A percentile compares a stretch with the other conserved stretches of the same genome.
Evolutionary conservation across 2,888 invertebrate genomes (phyloP).

Genomic region (Cistogaster globosa): DNA sequence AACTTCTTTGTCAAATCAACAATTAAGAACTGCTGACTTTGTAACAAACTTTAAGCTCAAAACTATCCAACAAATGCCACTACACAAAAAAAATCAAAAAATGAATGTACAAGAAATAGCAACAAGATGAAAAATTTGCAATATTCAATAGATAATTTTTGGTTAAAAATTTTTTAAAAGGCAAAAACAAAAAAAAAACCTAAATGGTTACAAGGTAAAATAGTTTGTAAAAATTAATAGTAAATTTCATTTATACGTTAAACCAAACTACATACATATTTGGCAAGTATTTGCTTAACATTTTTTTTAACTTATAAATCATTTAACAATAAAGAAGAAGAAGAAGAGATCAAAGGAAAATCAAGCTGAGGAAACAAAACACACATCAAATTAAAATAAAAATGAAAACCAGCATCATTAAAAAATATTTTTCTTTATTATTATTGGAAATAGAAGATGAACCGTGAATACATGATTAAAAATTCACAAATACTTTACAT

Average conservation of each 20-base stretch:
- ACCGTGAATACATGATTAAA: too few species aligned
- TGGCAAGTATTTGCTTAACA: constrained; percentile 21
- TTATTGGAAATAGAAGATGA: too few species aligned
- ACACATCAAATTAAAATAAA: constrained; percentile 23
- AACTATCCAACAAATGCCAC: constrained; percentile 25
- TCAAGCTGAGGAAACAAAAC: not conserved
- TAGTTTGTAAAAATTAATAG: constrained; percentile 62
- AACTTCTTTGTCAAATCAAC: not conserved
- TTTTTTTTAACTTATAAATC: constrained; percentile 24
- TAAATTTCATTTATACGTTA: constrained; percentile 7
- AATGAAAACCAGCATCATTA: constrained; percentile 1
- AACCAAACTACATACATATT: constrained; percentile 16
- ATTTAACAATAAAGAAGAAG: not conserved
- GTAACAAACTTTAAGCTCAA: constrained; percentile 54
- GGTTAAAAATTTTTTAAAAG: constrained; percentile 49
- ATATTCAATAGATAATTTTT: constrained; percentile 63
- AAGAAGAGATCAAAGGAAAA: not conserved
- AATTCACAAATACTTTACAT: too few species aligned
- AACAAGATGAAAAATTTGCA: constrained; percentile 55
- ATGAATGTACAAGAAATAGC: constrained; percentile 69
- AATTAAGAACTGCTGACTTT: constrained; percentile 42
- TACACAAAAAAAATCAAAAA: constrained; percentile 41
- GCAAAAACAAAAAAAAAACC: constrained; percentile 61
- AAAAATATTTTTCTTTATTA: too few species aligned
- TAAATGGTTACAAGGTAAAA: constrained; percentile 71